Evolutionary conservation across 2,888 invertebrate genomes (phyloP), one percentile per base, ranked within the genome.

Genomic region (Pasiphila rectangulata): DNA sequence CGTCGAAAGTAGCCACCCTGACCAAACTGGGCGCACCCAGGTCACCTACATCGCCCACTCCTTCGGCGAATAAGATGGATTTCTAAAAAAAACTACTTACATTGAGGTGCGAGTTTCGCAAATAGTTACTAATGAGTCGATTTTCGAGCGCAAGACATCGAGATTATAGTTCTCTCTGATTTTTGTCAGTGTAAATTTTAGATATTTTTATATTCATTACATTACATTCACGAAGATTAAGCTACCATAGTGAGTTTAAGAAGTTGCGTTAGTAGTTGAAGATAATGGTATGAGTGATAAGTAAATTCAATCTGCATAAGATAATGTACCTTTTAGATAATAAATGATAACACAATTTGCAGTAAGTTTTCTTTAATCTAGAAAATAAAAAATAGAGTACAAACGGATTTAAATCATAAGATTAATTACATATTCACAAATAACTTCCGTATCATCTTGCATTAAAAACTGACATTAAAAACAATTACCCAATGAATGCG

Each of bases 401-500:
- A 86, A 87, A 84, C 83, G 85, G 85, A 87, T 85, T 86, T 79
- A 84, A 85, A 88, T 86, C 84, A 88, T 83, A 86, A 86, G 86
- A 84, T 83, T 86, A 87, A 88, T 88, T 88, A 88, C 88, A 89
- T 89, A 88, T 88, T 88, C 87, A 89, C 88, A 89, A 84, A 81
- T 82, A 85, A 83, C 85, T 72, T 80, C 72, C 73, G 76, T 78
- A 73, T 79, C 58, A 76, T 78, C 73, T 77, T 74, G 74, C 74
- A 66, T 72, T 78, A 75, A 75, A 50, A 81, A 83, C 77, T 77
- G 82, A 74, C 75, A 74, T 72, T 82, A 77, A 79, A 82, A 86
- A 82, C 82, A 83, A 79, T 79, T 63, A 75, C 80, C 77, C 72
- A 76, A 75, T 74, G 78, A 77, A 82, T 80, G 83, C 77, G 63